A percentile compares a stretch with the other conserved stretches of the same genome.
Conservation (phyloP, 2,888 invertebrate genomes). For the Electrophaes corylata region DNA sequence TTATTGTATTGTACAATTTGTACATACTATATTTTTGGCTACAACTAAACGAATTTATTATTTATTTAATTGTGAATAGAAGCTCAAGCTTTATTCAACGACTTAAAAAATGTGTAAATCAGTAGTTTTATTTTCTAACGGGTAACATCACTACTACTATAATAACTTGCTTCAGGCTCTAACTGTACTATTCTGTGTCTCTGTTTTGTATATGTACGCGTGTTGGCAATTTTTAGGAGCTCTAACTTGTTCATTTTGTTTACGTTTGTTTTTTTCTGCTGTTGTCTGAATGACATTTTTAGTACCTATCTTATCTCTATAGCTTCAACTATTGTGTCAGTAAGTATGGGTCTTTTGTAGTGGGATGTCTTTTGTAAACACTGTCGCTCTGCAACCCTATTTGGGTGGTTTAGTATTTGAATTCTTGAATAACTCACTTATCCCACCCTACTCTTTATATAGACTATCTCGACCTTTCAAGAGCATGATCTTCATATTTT, state of each 20-base stretch:
- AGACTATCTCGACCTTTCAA: constrained; percentile 11
- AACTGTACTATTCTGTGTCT: constrained; percentile 9
- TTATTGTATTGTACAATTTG: too few species aligned
- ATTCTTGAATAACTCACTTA: constrained; percentile 12
- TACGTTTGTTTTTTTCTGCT: constrained; percentile 13
- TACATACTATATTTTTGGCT: too few species aligned
- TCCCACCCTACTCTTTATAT: constrained; percentile 1
- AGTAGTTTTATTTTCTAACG: constrained; percentile 36
- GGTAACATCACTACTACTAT: constrained; percentile 32
- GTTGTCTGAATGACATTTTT: constrained; percentile 22
- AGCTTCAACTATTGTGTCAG: constrained; percentile 21
- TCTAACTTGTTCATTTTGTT: constrained; percentile 20
- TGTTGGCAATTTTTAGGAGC: constrained; percentile 33
- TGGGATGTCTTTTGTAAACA: constrained; percentile 22
- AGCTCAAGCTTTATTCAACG: not conserved
- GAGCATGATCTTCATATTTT: not conserved
- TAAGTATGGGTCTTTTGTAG: constrained; percentile 17
- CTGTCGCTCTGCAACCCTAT: constrained; percentile 12
- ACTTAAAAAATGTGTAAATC: not conserved
- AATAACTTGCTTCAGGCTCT: constrained; percentile 12
- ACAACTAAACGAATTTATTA: too few species aligned
- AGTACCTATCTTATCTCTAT: constrained; percentile 22
- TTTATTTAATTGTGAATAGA: too few species aligned
- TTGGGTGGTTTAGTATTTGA: constrained; percentile 6
- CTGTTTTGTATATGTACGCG: constrained; percentile 26